Conservation (phyloP, 30 jellyfish, hydroid and myxozoan species). For the Turritopsis rubra region DNA sequence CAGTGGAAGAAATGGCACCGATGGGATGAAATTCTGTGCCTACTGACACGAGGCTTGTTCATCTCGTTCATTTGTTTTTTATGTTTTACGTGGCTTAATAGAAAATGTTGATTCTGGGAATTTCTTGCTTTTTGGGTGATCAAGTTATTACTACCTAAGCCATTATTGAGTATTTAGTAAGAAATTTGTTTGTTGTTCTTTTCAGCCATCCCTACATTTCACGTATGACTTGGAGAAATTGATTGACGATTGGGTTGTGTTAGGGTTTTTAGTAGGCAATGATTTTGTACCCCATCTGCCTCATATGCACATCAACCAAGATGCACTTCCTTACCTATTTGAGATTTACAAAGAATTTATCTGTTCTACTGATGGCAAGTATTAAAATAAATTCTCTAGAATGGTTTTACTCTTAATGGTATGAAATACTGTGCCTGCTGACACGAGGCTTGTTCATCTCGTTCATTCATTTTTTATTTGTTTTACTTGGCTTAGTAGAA, state of each 20-base stretch:
- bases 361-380: slow-evolving; percentile 80
- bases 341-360: slow-evolving; percentile 67
- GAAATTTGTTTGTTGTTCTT: background rate
- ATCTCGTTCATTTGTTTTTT: background rate
- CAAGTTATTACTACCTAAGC: too few species aligned
- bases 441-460: too few species aligned
- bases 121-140: too few species aligned
- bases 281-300: slow-evolving; percentile 98
- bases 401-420: background rate
- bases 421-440: background rate
- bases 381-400: background rate
- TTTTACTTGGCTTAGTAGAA: too few species aligned
- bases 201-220: slow-evolving; percentile 54
- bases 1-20: too few species aligned
- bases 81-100: too few species aligned
- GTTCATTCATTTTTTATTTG: background rate
- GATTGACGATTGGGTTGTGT: slow-evolving; percentile 96
- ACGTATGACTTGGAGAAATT: slow-evolving; percentile 78
- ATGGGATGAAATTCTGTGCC: background rate
- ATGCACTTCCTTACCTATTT: slow-evolving; percentile 73
- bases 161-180: background rate
- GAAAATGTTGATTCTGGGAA: too few species aligned
- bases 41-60: too few species aligned
- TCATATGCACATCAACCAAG: slow-evolving; percentile 80
- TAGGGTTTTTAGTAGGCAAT: slow-evolving; percentile 91